A percentile compares a stretch with the other conserved stretches of the same genome.
These are phyloP conservation scores for Fulmarus glacialis DNA, from an alignment of 2,113 vertebrate species.

Conservation along the genomic window DNA sequence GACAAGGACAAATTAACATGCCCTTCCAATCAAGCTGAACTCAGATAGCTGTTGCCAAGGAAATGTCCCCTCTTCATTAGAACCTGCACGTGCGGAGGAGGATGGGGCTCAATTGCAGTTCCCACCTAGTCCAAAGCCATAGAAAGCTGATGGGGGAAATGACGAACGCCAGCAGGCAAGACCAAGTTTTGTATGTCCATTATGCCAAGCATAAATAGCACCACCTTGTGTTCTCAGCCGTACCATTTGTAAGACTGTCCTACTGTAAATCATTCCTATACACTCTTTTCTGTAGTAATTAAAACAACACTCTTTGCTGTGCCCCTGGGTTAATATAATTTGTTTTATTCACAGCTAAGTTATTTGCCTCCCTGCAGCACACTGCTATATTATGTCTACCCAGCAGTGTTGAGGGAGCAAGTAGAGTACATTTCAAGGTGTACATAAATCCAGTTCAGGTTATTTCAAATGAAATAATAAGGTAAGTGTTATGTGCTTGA, in stretches of 20 bases:
- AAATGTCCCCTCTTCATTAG: not conserved
- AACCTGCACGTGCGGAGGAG: not conserved
- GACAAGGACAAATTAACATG: constrained; percentile 58
- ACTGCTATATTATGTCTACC: not conserved
- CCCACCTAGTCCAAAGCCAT: not conserved
- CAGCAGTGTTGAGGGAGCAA: constrained; percentile 8
- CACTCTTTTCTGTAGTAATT: constrained; percentile 20
- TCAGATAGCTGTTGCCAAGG: constrained; percentile 7
- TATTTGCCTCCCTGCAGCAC: constrained; percentile 21
- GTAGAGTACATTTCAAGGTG: constrained; percentile 29
- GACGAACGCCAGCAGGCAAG: not conserved
- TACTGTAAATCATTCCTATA: not conserved
- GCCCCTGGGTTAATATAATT: constrained; percentile 53
- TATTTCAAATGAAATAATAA: constrained; percentile 45
- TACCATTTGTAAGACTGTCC: not conserved
- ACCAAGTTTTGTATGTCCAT: accelerated
- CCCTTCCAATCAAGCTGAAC: constrained; percentile 32
- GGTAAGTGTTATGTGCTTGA: not conserved
- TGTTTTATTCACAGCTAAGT: constrained; percentile 52
- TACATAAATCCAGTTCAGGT: constrained; percentile 14
- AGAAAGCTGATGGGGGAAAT: not conserved
- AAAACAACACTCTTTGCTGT: constrained; percentile 12
- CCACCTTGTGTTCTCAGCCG: not conserved
- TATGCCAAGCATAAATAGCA: not conserved
- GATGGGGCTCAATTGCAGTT: not conserved